Base-by-base conservation (phyloP, 2,888 invertebrate species). In the Ametastegia equiseti region DNA sequence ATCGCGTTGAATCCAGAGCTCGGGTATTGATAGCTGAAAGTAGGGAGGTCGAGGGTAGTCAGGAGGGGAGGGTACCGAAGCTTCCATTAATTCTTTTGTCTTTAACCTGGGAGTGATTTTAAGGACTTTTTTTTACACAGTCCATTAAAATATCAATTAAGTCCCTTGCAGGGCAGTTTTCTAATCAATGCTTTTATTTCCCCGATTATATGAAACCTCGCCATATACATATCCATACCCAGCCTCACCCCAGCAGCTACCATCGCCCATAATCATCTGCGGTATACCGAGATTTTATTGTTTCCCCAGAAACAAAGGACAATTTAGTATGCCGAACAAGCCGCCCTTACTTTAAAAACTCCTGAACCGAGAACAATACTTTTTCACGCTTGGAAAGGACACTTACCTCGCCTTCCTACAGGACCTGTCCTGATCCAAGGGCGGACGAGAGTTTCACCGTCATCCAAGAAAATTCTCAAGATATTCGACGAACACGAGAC, bases 31-130 rank as follows among this genome's bases (percentile, higher is more conserved):
- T 89, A 89, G 87, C 87, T 87, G 80, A 82, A 81, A n/a, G n/a
- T n/a, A 85, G 81, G 84, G 83, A 82, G 84, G 82, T 80, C 80
- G 80, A 60, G 80, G 78, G 54, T 78, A 36, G 63, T 27, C 80
- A 81, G 84, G 84, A 85, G 85, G 81, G 81, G 78, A 77, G n/a
- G 82, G 63, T 88, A 88, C 87, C 84, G 86, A 85, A 89, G 90
- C 89, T 90, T 90, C 90, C 90, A 91, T 91, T 91, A 91, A 91
- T 90, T 91, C 91, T 88, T 90, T 91, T 91, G 91, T 91, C 89
- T 90, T 85, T 82, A 83, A 81, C 84, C 84, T 83, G 85, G 87
- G 86, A 87, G 87, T 87, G 89, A 90, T 90, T 88, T 89, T 88
- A 85, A 87, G 87, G 86, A 86, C 87, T 84, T 84, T 86, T 86